Percentiles rank a stretch among this genome's conserved stretches.
phyloP scores from a whole-genome alignment of 1,140 invertebrate genomes.

The Marisa cornuarietis region DNA sequence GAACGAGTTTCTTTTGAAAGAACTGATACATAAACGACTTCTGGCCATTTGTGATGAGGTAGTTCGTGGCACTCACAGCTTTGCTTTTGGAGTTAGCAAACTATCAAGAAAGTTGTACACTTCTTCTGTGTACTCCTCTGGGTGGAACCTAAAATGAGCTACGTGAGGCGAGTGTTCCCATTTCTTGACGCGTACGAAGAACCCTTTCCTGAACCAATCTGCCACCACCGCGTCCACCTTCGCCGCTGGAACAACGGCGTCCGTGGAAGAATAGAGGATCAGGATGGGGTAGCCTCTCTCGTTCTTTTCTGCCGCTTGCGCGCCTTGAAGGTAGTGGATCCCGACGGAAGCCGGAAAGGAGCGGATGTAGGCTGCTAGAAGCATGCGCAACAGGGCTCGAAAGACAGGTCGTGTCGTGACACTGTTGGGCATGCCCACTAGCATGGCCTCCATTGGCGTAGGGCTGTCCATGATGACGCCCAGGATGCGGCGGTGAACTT shows the following conservation, averaged over 20 bases:
- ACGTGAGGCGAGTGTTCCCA: conserved; percentile 17
- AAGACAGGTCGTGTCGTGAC: neutral
- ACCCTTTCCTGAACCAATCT: neutral
- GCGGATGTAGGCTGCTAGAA: conserved; percentile 4
- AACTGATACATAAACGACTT: too few relatives aligned
- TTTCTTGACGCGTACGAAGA: conserved; percentile 2
- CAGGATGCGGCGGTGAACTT: conserved; percentile 1
- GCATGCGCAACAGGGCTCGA: neutral
- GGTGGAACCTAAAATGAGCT: neutral
- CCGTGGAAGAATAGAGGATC: conserved; percentile 16
- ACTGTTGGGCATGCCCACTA: conserved; percentile 11
- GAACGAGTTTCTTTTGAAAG: too few relatives aligned
- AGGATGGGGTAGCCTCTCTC: neutral
- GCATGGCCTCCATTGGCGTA: conserved; percentile 3
- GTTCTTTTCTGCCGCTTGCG: conserved; percentile 1
- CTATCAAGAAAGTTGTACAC: neutral
- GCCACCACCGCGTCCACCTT: conserved; percentile 3
- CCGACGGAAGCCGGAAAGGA: conserved; percentile 1
- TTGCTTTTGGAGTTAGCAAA: neutral
- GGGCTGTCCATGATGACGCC: conserved; percentile 14
- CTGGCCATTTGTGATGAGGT: too few relatives aligned
- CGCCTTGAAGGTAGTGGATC: conserved; percentile 9
- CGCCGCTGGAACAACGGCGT: neutral
- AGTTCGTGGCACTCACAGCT: neutral
- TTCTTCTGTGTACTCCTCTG: conserved; percentile 11